Evolutionary conservation across 2,113 vertebrate genomes (phyloP), one percentile per base, ranked within the genome.

Genomic region (Sceloporus undulatus): DNA sequence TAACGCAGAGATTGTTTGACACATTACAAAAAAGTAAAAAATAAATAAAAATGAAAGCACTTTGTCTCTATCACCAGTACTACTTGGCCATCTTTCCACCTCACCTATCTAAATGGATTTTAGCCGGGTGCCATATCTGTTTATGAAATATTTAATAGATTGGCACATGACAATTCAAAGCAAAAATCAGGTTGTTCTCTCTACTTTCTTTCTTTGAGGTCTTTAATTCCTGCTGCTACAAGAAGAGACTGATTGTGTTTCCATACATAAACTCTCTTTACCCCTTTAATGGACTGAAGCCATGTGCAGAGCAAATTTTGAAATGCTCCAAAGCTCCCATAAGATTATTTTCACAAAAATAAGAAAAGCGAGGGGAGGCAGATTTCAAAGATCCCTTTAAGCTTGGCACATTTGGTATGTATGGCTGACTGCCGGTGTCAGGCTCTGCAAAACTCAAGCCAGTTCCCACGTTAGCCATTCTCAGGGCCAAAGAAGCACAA

Each of bases 381-480:
- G 29, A 68, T 83, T 54, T 88, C 42, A 68, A 21, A 83, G 9
- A 83, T 77, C 59, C 40, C 76, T 82, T 29, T 1, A 83, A 68
- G 42, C 73, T 68, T 83, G 80, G 80, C 40, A 83, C 42, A 77
- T 83, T 83, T 83, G 42, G 42, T 68, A 54, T 77, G 42, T 54
- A 54, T 83, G 71, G 71, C 73, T 83, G 59, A 38, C 62, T 88
- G 79, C 79, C 29, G 19, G n/a, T 77, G 59, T 76, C 71, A 66
- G 73, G 40, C 40, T 82, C 59, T 83, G 73, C 71, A 77, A 83
- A 62, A 83, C 83, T n/a, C 40, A 88, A 62, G 80, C 73, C 87
- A 83, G 4, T 77, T 83, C 29, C 80, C 80, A 66, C 16, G 25
- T 83, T 77, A 77, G 81, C 80, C 59, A 77, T 83, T 77, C 59